Evolutionary conservation across 2,797 vertebrate species (phyloP).

Genomic region (Tapera naevia): DNA sequence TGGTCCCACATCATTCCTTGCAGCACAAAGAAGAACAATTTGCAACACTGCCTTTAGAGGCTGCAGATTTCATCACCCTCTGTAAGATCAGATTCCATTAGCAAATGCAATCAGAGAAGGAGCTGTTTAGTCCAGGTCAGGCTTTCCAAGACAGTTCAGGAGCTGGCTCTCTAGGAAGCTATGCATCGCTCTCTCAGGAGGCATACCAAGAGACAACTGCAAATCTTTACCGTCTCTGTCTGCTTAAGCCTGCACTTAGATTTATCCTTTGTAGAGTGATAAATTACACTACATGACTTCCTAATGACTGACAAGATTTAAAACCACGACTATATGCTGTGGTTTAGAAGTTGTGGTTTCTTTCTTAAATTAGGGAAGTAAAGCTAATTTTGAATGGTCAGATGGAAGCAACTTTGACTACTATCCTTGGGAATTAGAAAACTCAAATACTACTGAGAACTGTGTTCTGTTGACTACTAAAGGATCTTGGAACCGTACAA

Average conservation of each 20-base stretch:
- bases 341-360: neutral
- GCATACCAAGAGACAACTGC: neutral
- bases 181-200: neutral
- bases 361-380: conserved; percentile 74
- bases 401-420: conserved; percentile 85
- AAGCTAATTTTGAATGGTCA: conserved; percentile 88
- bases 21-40: neutral
- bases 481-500: conserved; percentile 82
- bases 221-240: neutral
- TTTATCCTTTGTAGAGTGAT: neutral
- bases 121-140: neutral
- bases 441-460: conserved; percentile 61
- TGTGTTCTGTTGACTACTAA: conserved; percentile 83
- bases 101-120: neutral
- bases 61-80: neutral
- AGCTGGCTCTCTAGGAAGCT: neutral
- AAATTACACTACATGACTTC: neutral
- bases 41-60: neutral
- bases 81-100: neutral
- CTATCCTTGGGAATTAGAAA: conserved; percentile 63
- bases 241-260: neutral
- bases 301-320: neutral
- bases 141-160: neutral
- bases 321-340: neutral
- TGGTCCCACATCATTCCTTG: neutral